Evolutionary conservation across 2,113 vertebrate species (phyloP).

Genomic region (Myotis davidii): DNA sequence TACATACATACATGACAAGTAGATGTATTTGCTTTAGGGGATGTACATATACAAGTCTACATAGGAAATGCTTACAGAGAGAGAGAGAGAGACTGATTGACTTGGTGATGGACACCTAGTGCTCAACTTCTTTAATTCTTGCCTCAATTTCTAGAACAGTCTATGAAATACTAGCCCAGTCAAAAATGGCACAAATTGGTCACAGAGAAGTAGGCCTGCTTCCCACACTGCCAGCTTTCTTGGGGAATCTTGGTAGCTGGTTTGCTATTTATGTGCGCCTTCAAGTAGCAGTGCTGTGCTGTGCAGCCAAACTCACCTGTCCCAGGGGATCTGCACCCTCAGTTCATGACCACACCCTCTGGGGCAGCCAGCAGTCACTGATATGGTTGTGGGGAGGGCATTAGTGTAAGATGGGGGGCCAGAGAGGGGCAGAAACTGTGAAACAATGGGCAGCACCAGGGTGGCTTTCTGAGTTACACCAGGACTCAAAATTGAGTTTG

Average conservation of each 20-base stretch:
- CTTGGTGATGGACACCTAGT: not conserved
- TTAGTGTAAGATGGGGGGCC: not conserved
- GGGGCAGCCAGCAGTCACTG: not conserved
- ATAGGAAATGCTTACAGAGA: not conserved
- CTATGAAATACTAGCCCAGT: not conserved
- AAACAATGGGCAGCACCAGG: not conserved
- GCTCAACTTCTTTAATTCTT: not conserved
- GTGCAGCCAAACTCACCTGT: not conserved
- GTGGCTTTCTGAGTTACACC: not conserved
- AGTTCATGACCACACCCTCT: accelerated
- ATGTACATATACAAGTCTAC: no score
- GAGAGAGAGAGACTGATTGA: not conserved
- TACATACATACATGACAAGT: accelerated
- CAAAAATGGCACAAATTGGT: not conserved
- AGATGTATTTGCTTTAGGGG: not conserved
- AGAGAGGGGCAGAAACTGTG: not conserved
- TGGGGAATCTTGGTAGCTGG: not conserved
- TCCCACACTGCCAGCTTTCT: no score
- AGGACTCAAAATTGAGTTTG: not conserved
- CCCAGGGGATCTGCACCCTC: not conserved
- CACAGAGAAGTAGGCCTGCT: not conserved
- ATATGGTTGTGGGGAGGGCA: accelerated
- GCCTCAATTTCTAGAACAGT: not conserved
- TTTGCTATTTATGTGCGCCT: not conserved
- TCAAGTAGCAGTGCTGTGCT: not conserved